Base-by-base conservation (phyloP, 1,140 invertebrate species). In the Brachionus calyciflorus region DNA sequence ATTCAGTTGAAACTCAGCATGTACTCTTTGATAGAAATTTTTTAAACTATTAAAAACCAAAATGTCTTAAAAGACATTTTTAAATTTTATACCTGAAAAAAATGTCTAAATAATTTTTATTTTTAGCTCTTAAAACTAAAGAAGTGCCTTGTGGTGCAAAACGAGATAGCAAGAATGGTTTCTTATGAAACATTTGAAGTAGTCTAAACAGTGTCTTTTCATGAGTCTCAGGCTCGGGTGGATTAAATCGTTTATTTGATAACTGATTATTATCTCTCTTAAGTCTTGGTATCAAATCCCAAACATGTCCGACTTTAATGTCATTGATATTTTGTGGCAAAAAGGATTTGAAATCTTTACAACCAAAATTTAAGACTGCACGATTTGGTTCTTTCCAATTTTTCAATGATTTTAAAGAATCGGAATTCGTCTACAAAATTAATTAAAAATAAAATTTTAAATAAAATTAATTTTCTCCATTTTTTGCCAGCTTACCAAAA, bases 1-100 rank as follows among this genome's bases (percentile, higher is more conserved):
- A 79, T 86, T 86, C 41, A 86, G 75, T 78, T 86, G 85, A 76
- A 83, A 86, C 77, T 86, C 85, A 63, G 82, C 82, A 81, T 86
- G 85, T 30, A 85, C 81, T 70, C 85, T 85, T 79, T 55, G 51
- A 7, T 65, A 46, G 51, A 55, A 19, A 41, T 41, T 26, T 40
- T 76, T 44, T 44, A 57, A 24, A 48, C 19, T 6, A 21, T 46
- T 24, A n/a, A n/a, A n/a, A n/a, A n/a, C n/a, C n/a, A n/a, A n/a
- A n/a, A n/a, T n/a, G n/a, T n/a, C n/a, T n/a, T n/a, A n/a, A n/a
- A n/a, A n/a, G n/a, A n/a, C n/a, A n/a, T 44, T 10, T 44, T 60
- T 24, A 41, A 26, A 69, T n/a, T n/a, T n/a, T n/a, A n/a, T 80
- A 85, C 85, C 85, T 83, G 78, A 85, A 85, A 19, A 82, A 76